A percentile compares a stretch with the other conserved stretches of the same genome.
phyloP scores from a whole-genome alignment of 2,797 vertebrate genomes.

The Leptodactylus fallax region DNA sequence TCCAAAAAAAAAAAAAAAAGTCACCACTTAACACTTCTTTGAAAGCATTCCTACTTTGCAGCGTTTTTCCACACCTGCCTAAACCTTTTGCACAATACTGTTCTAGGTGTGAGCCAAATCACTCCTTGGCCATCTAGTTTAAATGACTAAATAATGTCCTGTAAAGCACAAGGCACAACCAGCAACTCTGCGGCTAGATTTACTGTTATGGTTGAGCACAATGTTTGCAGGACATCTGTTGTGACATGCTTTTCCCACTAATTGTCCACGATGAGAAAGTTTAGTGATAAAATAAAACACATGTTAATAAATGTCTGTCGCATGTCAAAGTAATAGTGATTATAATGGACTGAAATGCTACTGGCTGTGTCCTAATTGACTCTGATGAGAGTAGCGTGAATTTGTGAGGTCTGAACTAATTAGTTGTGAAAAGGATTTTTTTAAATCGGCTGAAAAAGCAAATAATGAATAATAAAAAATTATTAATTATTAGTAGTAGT shows the following conservation, averaged over 20 bases:
- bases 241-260: not conserved
- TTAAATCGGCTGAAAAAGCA: not conserved
- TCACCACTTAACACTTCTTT: too few relatives aligned
- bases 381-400: not conserved
- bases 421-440: not conserved
- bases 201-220: not conserved
- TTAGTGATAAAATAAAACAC: constrained; percentile 2
- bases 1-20: too few relatives aligned
- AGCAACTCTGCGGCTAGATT: not conserved
- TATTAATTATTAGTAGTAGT: not conserved
- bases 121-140: not conserved
- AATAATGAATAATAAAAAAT: not conserved
- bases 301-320: not conserved
- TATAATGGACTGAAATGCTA: not conserved
- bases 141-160: not conserved
- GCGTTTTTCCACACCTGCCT: too few relatives aligned
- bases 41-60: too few relatives aligned
- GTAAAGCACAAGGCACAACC: not conserved
- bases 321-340: not conserved
- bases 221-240: not conserved
- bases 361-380: not conserved
- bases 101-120: not conserved
- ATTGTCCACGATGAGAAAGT: not conserved
- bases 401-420: not conserved
- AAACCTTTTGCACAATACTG: too few relatives aligned